Conservation (phyloP, 2,888 invertebrate species). For the Dioctria rufipes region DNA sequence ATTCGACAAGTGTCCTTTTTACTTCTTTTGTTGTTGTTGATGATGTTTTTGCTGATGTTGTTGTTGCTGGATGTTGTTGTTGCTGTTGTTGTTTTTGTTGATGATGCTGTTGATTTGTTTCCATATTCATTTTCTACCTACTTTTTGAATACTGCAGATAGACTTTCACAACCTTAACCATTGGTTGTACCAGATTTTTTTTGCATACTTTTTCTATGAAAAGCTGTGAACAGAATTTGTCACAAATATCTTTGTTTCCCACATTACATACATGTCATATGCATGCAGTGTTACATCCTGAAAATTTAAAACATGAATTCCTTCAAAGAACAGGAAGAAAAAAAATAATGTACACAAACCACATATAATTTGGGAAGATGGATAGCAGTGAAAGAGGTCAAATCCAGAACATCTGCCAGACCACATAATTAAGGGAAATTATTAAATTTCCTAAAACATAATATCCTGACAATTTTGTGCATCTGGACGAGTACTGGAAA, state of each 20-base stretch:
- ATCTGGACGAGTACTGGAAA: conserved; percentile 35
- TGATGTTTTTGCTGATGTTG: too few species aligned
- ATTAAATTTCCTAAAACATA: background rate
- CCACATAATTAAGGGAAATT: background rate
- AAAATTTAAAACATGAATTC: background rate
- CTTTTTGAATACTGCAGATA: background rate
- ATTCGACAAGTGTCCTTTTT: conserved; percentile 32
- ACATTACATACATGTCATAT: background rate
- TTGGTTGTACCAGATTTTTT: background rate
- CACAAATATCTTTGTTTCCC: background rate
- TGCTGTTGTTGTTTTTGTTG: background rate
- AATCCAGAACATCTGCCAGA: too few species aligned
- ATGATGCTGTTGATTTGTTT: background rate
- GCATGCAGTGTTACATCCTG: background rate
- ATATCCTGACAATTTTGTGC: background rate
- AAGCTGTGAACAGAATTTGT: background rate
- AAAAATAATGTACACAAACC: conserved; percentile 19
- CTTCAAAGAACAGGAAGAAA: background rate
- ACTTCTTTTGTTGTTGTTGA: conserved; percentile 14
- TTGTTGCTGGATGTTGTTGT: too few species aligned
- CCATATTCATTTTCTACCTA: background rate
- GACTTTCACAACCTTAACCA: background rate
- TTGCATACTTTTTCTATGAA: background rate
- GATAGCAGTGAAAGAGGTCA: background rate
- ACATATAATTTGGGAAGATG: background rate